phyloP scores from a whole-genome alignment of 2,113 vertebrate genomes.

The Stercorarius parasiticus region DNA sequence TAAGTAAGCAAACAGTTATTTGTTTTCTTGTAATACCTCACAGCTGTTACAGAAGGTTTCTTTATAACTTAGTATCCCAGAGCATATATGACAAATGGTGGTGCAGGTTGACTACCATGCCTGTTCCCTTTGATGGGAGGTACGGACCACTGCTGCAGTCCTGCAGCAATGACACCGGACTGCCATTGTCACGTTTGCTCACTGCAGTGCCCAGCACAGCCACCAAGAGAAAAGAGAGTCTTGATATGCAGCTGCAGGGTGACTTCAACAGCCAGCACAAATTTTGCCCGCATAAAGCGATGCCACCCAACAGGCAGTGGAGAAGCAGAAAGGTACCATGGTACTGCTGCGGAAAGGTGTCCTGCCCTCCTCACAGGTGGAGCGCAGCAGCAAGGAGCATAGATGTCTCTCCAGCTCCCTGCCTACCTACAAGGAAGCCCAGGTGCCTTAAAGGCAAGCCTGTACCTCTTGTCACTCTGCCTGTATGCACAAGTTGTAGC shows the following conservation, averaged over 20 bases:
- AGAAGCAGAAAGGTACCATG: not conserved
- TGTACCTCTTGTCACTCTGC: not conserved
- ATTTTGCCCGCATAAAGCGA: not conserved
- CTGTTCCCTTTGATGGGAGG: not conserved
- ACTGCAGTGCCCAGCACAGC: not conserved
- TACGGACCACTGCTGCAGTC: not conserved
- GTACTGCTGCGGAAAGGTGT: not conserved
- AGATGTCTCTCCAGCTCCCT: not conserved
- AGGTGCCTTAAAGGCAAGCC: not conserved
- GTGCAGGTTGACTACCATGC: fast-evolving
- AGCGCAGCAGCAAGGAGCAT: not conserved
- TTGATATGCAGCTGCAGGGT: not conserved
- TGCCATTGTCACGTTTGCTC: not conserved
- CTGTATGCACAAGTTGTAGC: not conserved
- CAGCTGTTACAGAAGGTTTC: slow-evolving; percentile 29
- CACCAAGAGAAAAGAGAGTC: not conserved
- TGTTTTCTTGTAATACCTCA: slow-evolving; percentile 7
- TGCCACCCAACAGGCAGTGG: not conserved
- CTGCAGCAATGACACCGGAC: not conserved
- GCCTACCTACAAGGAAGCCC: not conserved
- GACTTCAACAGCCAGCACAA: not conserved
- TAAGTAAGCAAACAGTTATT: slow-evolving; percentile 46
- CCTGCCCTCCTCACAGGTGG: not conserved
- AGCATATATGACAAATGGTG: not conserved
- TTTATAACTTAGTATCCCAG: not conserved